Base-by-base conservation (phyloP, 2,113 vertebrate genomes). In the Tetraodon nigroviridis region DNA sequence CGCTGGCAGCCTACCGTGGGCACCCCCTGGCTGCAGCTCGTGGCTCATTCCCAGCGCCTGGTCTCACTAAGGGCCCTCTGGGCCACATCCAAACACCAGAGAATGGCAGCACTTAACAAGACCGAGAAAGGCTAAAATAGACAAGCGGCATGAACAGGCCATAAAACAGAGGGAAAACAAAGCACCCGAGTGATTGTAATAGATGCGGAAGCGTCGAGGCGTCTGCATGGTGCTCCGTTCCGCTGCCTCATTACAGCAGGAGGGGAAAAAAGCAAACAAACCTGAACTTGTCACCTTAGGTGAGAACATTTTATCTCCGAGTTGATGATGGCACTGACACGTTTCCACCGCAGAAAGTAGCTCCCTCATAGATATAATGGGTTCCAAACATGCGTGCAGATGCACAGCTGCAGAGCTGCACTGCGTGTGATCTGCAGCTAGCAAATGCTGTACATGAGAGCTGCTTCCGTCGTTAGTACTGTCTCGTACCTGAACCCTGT, bases 91-190 rank as follows among this genome's bases (percentile, higher is more conserved):
- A 78, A 85, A 82, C 75, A 79, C 81, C 52, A 67, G 82, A 85
- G 86, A 87, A 88, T 89, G 84, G 82, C 84, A 69, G 78, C 86
- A 86, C 85, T 88, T 90, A 90, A 89, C 85, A 88, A 85, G 87
- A 73, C 72, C 7, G 73, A 84, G 67, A 75, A 69, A 78, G 76
- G 80, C 78, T 76, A 78, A 85, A 84, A 88, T 70, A 82, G 81
- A 90, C 49, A 63, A 83, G 79, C 76, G 80, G 80, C 77, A 77
- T 79, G 75, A 79, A 70, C 78, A 47, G 61, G 73, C 74, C 62
- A 82, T 88, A 83, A 88, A 86, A 59, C 69, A 80, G 81, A 83
- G 73, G 73, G 64, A 76, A 83, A 87, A 87, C 84, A 87, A 86
- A 85, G 81, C 77, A 82, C 73, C 69, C 16, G 37, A 64, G 69